Base-by-base conservation (phyloP, 2,113 vertebrate genomes). In the Corythaeola cristata region DNA sequence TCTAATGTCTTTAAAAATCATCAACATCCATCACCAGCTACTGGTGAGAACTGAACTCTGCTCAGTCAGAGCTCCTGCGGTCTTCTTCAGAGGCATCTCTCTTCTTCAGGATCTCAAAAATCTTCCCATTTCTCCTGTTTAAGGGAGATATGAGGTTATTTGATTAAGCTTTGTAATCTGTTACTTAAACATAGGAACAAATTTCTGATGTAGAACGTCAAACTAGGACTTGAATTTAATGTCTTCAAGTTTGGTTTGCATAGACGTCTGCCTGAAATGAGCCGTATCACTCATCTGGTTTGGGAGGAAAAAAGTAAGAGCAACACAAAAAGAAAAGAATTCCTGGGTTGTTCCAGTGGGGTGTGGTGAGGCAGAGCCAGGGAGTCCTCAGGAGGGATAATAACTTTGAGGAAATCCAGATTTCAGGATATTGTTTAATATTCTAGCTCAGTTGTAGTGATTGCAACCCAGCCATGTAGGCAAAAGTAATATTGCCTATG, bases 31-130 rank as follows among this genome's bases (percentile, higher is more conserved):
- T 89, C 71, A 80, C 87, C 91, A 91, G 49, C 62, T 88, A 9
- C 68, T 91, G 84, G n/a, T 93, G 93, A 96, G 63, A 79, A 52
- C 28, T 71, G 67, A 92, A 64, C 93, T 96, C 66, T 87, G 55
- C 71, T 96, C 45, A 75, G 81, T 90, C 79, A 67, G 81, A 95
- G 64, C 66, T 96, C 64, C 80, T 89, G 52, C 88, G 49, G 74
- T 95, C 28, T 15, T 92, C 71, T 81, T 86, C 71, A 93, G 79
- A 92, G 66, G 63, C 60, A 92, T 83, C 62, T 91, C 62, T 74
- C 75, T 85, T 88, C 81, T 92, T 94, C 80, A 81, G 76, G 33
- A 90, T 88, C 91, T 91, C 74, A 78, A 71, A 72, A 88, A 85
- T 44, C 33, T 95, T 95, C 66, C 64, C 7, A 18, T 87, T 93